Base-by-base conservation (phyloP, 2,797 vertebrate species). In the Helarctos malayanus region DNA sequence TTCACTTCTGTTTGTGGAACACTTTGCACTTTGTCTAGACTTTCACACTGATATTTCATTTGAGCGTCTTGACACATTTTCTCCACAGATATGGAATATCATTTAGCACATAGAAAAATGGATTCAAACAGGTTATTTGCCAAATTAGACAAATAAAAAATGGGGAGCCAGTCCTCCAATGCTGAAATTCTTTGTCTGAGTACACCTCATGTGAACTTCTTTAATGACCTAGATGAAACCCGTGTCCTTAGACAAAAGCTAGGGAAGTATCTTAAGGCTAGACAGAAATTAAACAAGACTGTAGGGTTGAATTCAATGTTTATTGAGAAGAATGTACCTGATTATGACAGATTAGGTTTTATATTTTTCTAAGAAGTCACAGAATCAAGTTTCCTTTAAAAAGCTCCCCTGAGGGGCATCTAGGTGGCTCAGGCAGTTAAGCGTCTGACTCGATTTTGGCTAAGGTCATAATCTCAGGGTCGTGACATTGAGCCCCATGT, bases 141-240 rank as follows among this genome's bases (percentile, higher is more conserved):
- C n/a, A 91, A 92, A 38, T 80, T 41, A 83, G 35, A 69, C 45
- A 95, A 94, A 93, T 75, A 56, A 91, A 88, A 93, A 79, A 71
- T 29, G 47, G 45, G 13, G 19, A 52, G 7, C 14, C 27, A 85
- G 19, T 59, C n/a, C 11, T 83, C 45, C 91, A 52, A 47, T 41
- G 29, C 1, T 32, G 27, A 75, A 78, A 68, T 73, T 89, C 35
- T 86, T 87, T 81, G 65, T 87, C 52, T 45, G 25, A 73, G 27
- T 82, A 89, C 3, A n/a, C 14, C 27, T 73, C 41, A 49, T 35
- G 4, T 94, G 27, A 19, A 65, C 69, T 95, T 92, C 14, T 80
- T 61, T 56, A 89, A 61, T 63, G 56, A 95, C 5, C 11, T 8
- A 96, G 21, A 13, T 96, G 27, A 92, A 12, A 96, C 81, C 25